Evolutionary conservation across 2,888 invertebrate species (phyloP).

Genomic region (Brachypalpus laphriformis): DNA sequence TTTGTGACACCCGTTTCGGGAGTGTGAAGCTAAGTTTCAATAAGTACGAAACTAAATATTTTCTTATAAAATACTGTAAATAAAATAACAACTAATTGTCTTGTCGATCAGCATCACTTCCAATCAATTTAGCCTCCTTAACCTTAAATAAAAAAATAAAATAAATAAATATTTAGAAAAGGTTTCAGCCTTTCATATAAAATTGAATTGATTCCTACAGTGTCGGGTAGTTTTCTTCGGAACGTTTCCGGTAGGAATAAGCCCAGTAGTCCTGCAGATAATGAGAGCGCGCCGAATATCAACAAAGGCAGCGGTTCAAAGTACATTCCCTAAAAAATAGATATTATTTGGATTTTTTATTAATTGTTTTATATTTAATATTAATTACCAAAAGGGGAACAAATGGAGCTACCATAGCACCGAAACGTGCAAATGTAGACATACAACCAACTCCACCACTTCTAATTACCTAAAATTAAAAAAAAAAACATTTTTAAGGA

Average conservation of each 20-base stretch:
- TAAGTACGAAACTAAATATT: neutral
- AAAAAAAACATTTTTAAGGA: neutral
- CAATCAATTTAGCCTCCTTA: conserved; percentile 74
- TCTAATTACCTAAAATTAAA: conserved; percentile 81
- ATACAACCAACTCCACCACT: conserved; percentile 86
- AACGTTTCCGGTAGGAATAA: conserved; percentile 87
- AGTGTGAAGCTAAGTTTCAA: neutral
- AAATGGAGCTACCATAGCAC: conserved; percentile 86
- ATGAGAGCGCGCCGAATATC: conserved; percentile 84
- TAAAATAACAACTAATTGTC: neutral
- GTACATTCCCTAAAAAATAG: conserved; percentile 82
- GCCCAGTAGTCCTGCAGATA: conserved; percentile 84
- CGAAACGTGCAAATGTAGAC: conserved; percentile 85
- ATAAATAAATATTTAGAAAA: neutral
- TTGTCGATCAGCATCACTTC: neutral
- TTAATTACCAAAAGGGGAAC: conserved; percentile 84
- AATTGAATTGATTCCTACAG: conserved; percentile 79
- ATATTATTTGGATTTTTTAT: too few species aligned
- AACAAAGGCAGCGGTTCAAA: conserved; percentile 84
- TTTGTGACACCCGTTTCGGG: neutral
- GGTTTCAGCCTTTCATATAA: too few species aligned
- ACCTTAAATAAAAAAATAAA: conserved; percentile 56
- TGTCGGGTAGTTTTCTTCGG: conserved; percentile 86
- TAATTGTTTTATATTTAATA: neutral
- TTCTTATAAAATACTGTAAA: neutral